Conservation (phyloP, 2,888 invertebrate genomes). For the Labia minor region DNA sequence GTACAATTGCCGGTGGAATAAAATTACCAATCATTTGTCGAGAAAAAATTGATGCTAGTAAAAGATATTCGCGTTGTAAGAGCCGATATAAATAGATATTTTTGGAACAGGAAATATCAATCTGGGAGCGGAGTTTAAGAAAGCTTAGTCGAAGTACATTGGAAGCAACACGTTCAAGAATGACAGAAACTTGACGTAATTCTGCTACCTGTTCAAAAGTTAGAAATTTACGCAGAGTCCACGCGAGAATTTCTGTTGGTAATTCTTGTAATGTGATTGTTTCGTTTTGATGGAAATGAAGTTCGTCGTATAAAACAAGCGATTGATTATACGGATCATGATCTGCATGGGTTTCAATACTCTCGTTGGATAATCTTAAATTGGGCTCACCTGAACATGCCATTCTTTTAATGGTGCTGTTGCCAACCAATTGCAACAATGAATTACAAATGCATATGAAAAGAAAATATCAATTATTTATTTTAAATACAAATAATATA, state of each 20-base stretch:
- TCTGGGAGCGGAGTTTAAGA: neutral
- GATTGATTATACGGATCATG: neutral
- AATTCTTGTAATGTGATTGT: neutral
- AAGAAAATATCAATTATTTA: no score
- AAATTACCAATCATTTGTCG: neutral
- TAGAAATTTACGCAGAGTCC: neutral
- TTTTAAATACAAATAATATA: no score
- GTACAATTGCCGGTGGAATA: neutral
- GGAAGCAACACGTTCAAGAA: neutral
- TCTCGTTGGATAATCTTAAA: neutral
- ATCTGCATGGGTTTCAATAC: neutral
- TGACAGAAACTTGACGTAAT: neutral
- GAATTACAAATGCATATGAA: no score
- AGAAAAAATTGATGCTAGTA: neutral
- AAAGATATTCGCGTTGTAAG: neutral
- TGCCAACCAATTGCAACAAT: neutral
- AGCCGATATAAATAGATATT: neutral
- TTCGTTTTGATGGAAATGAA: neutral
- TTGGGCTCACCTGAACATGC: neutral
- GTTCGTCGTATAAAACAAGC: neutral
- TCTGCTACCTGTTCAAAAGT: neutral
- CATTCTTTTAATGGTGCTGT: neutral
- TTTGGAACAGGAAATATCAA: neutral
- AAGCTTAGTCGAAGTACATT: neutral
- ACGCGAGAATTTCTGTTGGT: neutral